Evolutionary conservation across 2,113 vertebrate genomes (phyloP).

Genomic region (Eptatretus burgeri): DNA sequence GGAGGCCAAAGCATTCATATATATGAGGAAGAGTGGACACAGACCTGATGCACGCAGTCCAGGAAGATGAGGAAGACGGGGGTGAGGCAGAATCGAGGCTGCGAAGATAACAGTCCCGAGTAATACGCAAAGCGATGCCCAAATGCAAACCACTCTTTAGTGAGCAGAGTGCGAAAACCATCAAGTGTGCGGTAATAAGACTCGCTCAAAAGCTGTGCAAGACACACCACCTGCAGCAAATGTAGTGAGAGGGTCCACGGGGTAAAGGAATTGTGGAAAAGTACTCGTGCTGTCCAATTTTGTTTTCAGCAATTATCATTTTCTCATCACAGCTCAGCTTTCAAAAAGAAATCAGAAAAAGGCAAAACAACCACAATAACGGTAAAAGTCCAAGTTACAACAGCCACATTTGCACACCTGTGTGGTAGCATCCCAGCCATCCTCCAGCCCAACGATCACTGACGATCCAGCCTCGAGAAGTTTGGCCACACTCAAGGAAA

Average conservation of each 20-base stretch:
- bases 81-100: slow-evolving; percentile 63
- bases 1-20: not conserved
- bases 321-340: too few relatives aligned
- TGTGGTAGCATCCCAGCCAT: slow-evolving; percentile 84
- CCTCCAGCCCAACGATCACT: slow-evolving; percentile 69
- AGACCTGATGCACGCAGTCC: slow-evolving; percentile 89
- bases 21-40: slow-evolving; percentile 7
- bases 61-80: slow-evolving; percentile 81
- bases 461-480: slow-evolving; percentile 75
- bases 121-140: slow-evolving; percentile 87
- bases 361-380: too few relatives aligned
- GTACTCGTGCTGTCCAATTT: too few relatives aligned
- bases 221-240: slow-evolving; percentile 38
- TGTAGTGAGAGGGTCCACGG: not conserved
- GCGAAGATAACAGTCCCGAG: slow-evolving; percentile 45
- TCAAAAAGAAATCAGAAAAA: too few relatives aligned
- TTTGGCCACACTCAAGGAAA: slow-evolving; percentile 50
- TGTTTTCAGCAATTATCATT: too few relatives aligned
- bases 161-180: slow-evolving; percentile 68
- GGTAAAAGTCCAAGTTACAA: too few relatives aligned
- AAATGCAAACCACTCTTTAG: slow-evolving; percentile 94
- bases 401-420: slow-evolving; percentile 26
- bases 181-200: slow-evolving; percentile 83
- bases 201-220: slow-evolving; percentile 71
- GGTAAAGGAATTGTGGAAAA: not conserved